Evolutionary conservation across 2,797 vertebrate species (phyloP).

Genomic region (Caiman crocodilus): DNA sequence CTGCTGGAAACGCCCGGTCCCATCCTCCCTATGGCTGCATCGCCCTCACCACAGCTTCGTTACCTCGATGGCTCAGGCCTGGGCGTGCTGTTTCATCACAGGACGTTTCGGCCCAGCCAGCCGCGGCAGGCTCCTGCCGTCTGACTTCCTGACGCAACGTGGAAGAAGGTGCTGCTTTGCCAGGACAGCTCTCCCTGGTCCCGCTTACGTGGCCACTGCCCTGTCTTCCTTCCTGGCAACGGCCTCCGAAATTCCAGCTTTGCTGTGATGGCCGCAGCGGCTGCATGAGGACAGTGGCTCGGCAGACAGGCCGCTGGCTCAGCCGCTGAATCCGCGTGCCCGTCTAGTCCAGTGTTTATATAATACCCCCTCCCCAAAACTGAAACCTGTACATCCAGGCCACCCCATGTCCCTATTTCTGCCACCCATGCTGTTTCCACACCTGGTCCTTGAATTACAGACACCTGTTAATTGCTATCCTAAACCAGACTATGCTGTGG

Average conservation of each 20-base stretch:
- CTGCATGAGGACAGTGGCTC: background rate
- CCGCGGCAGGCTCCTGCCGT: background rate
- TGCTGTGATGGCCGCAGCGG: background rate
- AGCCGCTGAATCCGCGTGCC: background rate
- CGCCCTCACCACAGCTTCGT: no score
- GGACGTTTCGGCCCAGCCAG: background rate
- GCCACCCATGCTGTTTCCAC: background rate
- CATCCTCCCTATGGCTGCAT: no score
- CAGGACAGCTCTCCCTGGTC: background rate
- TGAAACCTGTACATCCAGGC: conserved; percentile 3
- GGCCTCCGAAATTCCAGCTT: fast-evolving
- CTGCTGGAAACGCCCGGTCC: no score
- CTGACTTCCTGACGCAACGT: background rate
- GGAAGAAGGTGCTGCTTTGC: background rate
- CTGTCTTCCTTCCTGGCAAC: background rate
- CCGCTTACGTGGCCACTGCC: background rate
- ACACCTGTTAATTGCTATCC: no score
- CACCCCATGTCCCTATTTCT: background rate
- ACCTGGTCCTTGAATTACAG: no score
- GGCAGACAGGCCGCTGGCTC: background rate
- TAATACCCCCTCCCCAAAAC: background rate
- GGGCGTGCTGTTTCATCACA: background rate
- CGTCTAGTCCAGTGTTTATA: background rate
- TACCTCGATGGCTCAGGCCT: no score
- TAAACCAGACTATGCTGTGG: no score